Conservation (phyloP, 2,113 vertebrate species). For the Polyodon spathula region DNA sequence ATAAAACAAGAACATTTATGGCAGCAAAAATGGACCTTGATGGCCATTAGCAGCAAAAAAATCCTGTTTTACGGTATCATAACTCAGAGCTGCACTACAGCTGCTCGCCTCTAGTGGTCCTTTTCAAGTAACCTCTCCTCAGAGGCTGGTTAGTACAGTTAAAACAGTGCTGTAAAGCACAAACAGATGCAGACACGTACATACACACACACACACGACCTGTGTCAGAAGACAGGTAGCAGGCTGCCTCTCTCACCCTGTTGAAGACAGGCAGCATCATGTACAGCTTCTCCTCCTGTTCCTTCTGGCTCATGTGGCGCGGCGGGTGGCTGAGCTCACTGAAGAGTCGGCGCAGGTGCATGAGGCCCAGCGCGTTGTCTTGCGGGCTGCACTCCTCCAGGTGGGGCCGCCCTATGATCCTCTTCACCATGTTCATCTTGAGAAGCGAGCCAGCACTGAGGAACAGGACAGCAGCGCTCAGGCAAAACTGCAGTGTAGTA, state of each 20-base stretch:
- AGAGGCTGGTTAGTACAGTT: no score
- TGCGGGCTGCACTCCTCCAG: slow-evolving; percentile 97
- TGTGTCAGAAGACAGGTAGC: neutral
- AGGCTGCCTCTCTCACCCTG: slow-evolving; percentile 64
- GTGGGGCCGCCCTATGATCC: slow-evolving; percentile 94
- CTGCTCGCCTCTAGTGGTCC: no score
- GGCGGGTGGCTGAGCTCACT: slow-evolving; percentile 91
- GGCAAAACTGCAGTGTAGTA: no score
- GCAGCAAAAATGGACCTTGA: no score
- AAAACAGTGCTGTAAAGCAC: no score
- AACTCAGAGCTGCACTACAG: no score
- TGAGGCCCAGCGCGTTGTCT: slow-evolving; percentile 91
- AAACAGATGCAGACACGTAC: no score
- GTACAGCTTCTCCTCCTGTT: slow-evolving; percentile 97
- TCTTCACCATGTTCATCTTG: slow-evolving; percentile 99
- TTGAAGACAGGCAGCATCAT: slow-evolving; percentile 98
- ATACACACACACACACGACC: no score
- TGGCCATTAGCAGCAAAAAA: no score
- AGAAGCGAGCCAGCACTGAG: slow-evolving; percentile 60
- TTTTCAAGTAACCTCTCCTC: no score
- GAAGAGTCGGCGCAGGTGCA: slow-evolving; percentile 96
- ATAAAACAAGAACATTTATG: no score
- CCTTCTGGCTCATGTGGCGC: slow-evolving; percentile 96
- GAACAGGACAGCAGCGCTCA: slow-evolving; percentile 8
- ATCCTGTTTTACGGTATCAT: no score